Percentiles rank a stretch among this genome's conserved stretches.
phyloP scores from a whole-genome alignment of 2,797 vertebrate genomes.

The Catostomus latipinnis region DNA sequence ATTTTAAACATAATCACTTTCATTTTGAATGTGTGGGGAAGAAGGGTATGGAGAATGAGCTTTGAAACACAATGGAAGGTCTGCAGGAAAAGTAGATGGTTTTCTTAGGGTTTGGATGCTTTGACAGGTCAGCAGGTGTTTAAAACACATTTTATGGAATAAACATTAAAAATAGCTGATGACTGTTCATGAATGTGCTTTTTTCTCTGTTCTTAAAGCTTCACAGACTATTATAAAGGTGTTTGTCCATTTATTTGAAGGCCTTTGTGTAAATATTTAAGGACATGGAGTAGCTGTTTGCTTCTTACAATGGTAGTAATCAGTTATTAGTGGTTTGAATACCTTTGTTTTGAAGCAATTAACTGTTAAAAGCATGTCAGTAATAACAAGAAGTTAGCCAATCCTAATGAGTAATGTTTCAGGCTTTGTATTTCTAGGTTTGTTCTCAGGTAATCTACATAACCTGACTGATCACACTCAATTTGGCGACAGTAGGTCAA shows the following conservation, averaged over 20 bases:
- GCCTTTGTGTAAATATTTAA: too few relatives aligned
- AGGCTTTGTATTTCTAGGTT: too few relatives aligned
- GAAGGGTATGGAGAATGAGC: constrained; percentile 48
- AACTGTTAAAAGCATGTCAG: background rate
- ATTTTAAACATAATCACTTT: constrained; percentile 51
- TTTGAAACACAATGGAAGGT: constrained; percentile 46
- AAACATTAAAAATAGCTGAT: background rate
- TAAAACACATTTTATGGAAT: background rate
- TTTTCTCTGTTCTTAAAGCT: too few relatives aligned
- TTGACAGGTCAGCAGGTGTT: background rate
- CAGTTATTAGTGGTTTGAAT: too few relatives aligned
- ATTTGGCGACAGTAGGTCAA: too few relatives aligned
- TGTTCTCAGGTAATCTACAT: too few relatives aligned
- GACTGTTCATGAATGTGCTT: background rate
- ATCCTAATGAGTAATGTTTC: background rate
- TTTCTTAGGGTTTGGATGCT: background rate
- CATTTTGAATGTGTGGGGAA: constrained; percentile 43
- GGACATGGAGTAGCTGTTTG: too few relatives aligned
- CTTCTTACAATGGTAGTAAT: background rate
- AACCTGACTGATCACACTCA: too few relatives aligned
- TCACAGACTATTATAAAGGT: too few relatives aligned
- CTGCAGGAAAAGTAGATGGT: background rate
- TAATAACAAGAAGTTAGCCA: background rate
- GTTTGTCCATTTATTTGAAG: too few relatives aligned
- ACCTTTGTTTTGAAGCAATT: background rate